Evolutionary conservation across 2,888 invertebrate genomes (phyloP).

Genomic region (Athalia cordata): DNA sequence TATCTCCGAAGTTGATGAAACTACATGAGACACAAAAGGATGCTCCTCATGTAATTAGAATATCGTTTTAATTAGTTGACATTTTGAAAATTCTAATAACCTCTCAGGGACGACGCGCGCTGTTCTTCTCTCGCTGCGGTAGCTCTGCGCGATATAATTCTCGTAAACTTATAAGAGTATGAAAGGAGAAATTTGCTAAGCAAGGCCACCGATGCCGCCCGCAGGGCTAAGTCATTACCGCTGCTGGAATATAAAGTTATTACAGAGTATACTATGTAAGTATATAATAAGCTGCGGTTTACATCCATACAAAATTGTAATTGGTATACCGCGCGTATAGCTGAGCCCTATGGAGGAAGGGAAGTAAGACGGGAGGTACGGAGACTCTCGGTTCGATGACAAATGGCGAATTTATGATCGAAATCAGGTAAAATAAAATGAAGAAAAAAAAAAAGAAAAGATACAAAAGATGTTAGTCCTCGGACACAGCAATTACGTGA

Average conservation of each 20-base stretch:
- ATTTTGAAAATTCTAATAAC: not conserved
- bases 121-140: not conserved
- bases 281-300: constrained; percentile 47
- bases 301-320: constrained; percentile 53
- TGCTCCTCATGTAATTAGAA: too few species aligned
- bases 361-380: not conserved
- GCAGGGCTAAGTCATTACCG: constrained; percentile 31
- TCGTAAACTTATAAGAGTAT: not conserved
- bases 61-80: too few species aligned
- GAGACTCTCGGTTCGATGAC: constrained; percentile 49
- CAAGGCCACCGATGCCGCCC: constrained; percentile 25
- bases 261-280: constrained; percentile 24
- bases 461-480: constrained; percentile 33
- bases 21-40: too few species aligned
- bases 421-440: constrained; percentile 51
- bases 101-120: not conserved
- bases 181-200: constrained; percentile 27
- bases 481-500: constrained; percentile 54
- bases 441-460: constrained; percentile 49
- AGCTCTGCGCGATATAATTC: not conserved
- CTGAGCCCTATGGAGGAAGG: constrained; percentile 46
- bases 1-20: too few species aligned
- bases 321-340: constrained; percentile 46
- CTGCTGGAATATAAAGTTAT: constrained; percentile 26
- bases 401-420: constrained; percentile 50